phyloP scores from a whole-genome alignment of 30 jellyfish, hydroid and myxozoan species.

The Mastigias papua region DNA sequence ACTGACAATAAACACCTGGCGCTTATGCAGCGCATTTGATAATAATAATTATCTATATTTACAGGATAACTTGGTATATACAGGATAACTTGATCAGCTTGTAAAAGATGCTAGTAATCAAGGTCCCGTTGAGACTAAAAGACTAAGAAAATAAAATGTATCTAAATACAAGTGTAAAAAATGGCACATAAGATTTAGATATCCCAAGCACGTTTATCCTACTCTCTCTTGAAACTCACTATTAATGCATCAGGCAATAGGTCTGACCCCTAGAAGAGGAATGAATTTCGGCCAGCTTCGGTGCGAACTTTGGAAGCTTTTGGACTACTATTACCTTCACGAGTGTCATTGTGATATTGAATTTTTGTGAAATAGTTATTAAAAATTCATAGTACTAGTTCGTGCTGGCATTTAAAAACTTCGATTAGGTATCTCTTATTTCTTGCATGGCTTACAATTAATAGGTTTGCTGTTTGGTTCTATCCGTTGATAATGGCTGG shows the following conservation, averaged over 20 bases:
- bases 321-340: neutral
- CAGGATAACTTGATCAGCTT: too few relatives aligned
- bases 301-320: neutral
- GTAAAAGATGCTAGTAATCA: too few relatives aligned
- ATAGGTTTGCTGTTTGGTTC: constrained; percentile 14
- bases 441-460: constrained; percentile 26
- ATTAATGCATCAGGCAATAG: neutral
- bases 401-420: constrained; percentile 28
- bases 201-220: neutral
- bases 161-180: too few relatives aligned
- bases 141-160: too few relatives aligned
- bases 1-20: too few relatives aligned
- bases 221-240: neutral
- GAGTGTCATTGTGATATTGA: neutral
- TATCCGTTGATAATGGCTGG: constrained; percentile 4
- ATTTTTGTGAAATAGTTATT: neutral
- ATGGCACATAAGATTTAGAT: too few relatives aligned
- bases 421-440: constrained; percentile 35
- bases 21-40: too few relatives aligned
- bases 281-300: constrained; percentile 5
- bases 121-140: too few relatives aligned
- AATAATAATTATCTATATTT: too few relatives aligned
- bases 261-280: constrained; percentile 3
- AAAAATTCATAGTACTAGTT: constrained; percentile 7
- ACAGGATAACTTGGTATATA: too few relatives aligned